Conservation (phyloP, 2,888 invertebrate genomes). For the Rutpela maculata region DNA sequence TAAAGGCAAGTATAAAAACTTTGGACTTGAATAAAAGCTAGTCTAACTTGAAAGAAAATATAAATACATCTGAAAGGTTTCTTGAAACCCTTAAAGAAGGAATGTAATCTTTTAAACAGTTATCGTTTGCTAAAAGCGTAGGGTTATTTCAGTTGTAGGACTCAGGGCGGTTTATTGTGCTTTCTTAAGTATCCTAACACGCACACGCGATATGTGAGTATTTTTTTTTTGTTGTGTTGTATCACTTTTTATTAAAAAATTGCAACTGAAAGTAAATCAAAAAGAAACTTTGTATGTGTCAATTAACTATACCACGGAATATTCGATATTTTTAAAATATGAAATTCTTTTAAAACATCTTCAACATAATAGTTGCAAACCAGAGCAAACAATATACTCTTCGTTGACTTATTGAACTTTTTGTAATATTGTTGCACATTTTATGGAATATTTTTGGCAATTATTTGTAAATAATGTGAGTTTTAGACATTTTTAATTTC, state of each 20-base stretch:
- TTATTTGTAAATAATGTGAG: no score
- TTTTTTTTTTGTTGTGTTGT: not conserved
- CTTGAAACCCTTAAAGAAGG: slow-evolving; percentile 39
- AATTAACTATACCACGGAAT: no score
- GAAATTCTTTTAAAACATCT: no score
- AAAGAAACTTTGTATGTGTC: no score
- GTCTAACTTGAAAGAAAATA: slow-evolving; percentile 31
- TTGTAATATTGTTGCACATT: no score
- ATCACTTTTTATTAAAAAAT: not conserved
- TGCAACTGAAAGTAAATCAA: no score
- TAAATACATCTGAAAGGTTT: slow-evolving; percentile 41
- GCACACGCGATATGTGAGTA: not conserved
- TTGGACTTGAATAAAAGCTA: slow-evolving; percentile 24
- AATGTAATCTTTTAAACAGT: slow-evolving; percentile 42
- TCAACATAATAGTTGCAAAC: no score
- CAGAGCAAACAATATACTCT: no score
- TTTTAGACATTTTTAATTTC: no score
- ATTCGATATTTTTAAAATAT: no score
- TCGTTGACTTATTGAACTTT: no score
- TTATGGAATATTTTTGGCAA: no score
- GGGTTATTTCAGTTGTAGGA: slow-evolving; percentile 13
- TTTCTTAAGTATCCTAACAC: slow-evolving; percentile 2
- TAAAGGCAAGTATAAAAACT: slow-evolving; percentile 8
- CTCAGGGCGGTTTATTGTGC: slow-evolving; percentile 4
- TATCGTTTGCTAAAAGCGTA: slow-evolving; percentile 31